Percentiles rank a stretch among this genome's conserved stretches.
phyloP scores from a whole-genome alignment of 2,797 vertebrate genomes.

The Pempheris klunzingeri region DNA sequence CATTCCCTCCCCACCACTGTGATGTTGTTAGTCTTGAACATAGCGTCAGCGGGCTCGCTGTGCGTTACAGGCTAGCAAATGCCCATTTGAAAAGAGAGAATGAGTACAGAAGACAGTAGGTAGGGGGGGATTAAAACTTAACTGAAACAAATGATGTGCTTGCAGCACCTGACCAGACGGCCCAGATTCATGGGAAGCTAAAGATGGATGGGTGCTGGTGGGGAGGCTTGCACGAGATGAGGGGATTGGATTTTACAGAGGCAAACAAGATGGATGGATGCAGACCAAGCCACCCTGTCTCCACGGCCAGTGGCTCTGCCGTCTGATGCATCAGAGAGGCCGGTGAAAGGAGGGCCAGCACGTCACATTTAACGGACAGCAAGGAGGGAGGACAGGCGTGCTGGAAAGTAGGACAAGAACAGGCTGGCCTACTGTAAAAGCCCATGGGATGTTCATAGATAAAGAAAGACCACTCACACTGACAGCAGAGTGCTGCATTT shows the following conservation, averaged over 20 bases:
- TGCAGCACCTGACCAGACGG: constrained; percentile 57
- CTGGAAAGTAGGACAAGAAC: constrained; percentile 78
- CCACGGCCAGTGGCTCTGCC: constrained; percentile 13
- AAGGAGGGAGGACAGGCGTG: constrained; percentile 52
- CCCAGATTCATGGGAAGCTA: constrained; percentile 52
- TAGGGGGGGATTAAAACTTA: constrained; percentile 44
- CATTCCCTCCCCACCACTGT: constrained; percentile 38
- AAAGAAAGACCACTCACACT: constrained; percentile 70
- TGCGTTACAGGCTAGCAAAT: constrained; percentile 43
- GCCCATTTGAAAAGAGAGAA: constrained; percentile 52
- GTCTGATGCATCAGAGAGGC: constrained; percentile 62
- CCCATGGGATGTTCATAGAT: constrained; percentile 67
- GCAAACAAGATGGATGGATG: constrained; percentile 69
- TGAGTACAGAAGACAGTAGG: constrained; percentile 34
- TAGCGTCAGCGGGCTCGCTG: constrained; percentile 33
- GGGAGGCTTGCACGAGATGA: constrained; percentile 45
- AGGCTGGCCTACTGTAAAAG: constrained; percentile 75
- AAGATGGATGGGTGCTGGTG: constrained; percentile 62
- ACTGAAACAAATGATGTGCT: constrained; percentile 68
- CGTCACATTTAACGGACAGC: constrained; percentile 67
- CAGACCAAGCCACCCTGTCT: constrained; percentile 39
- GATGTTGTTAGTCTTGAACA: constrained; percentile 67
- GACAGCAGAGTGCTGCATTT: constrained; percentile 57
- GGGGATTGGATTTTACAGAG: constrained; percentile 70
- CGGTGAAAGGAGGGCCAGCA: constrained; percentile 45